Conservation (phyloP, 2,888 invertebrate genomes). For the Tetramorium bicarinatum region DNA sequence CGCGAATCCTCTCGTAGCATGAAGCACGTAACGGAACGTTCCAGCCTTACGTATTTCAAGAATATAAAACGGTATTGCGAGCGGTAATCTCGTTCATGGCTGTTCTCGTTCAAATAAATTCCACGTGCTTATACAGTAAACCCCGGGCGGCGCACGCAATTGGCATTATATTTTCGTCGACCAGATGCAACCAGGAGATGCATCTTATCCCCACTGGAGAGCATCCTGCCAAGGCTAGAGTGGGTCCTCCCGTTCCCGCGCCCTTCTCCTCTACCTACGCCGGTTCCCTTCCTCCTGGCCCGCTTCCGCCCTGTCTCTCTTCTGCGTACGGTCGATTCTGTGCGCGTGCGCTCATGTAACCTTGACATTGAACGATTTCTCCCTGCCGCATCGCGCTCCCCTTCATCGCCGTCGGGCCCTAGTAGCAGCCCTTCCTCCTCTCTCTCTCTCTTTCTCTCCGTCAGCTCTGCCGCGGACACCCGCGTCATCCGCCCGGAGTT, state of each 20-base stretch:
- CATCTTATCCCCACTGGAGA: conserved; percentile 49
- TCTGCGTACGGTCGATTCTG: conserved; percentile 56
- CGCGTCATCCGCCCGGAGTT: conserved; percentile 52
- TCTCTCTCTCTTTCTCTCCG: conserved; percentile 14
- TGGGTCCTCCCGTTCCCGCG: conserved; percentile 28
- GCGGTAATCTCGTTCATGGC: conserved; percentile 34
- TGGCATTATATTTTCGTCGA: conserved; percentile 53
- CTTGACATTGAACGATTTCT: conserved; percentile 82
- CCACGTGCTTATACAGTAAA: conserved; percentile 23
- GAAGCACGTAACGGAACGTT: conserved; percentile 6
- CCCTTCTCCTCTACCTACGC: background rate
- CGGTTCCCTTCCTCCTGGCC: background rate
- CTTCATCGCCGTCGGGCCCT: conserved; percentile 39
- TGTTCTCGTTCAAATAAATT: conserved; percentile 43
- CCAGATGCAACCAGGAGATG: conserved; percentile 56
- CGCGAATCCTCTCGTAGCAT: background rate
- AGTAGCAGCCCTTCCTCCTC: conserved; percentile 27
- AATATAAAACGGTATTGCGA: conserved; percentile 31
- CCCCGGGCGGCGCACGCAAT: conserved; percentile 41
- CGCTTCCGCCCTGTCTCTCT: conserved; percentile 49
- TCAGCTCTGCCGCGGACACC: conserved; percentile 40
- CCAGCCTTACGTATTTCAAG: conserved; percentile 21
- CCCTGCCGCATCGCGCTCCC: conserved; percentile 58
- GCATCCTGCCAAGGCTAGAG: conserved; percentile 55
- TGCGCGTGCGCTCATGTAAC: conserved; percentile 81